phyloP scores from a whole-genome alignment of 2,888 invertebrate genomes.

The Uloborus plumipes region DNA sequence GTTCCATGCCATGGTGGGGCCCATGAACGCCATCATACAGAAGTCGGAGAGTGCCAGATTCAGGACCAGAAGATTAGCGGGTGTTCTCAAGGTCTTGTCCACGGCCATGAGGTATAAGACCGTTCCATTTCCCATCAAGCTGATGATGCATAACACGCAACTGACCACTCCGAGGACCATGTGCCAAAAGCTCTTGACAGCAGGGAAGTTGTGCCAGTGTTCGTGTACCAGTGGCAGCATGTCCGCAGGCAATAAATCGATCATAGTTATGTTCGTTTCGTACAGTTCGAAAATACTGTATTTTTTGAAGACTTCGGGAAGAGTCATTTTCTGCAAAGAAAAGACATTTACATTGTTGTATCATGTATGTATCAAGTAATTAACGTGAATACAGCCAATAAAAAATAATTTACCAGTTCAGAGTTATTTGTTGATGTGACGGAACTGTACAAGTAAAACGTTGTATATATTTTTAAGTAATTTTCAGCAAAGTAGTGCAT shows the following conservation, averaged over 20 bases:
- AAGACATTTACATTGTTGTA: neutral
- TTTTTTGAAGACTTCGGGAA: conserved; percentile 4
- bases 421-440: too few species aligned
- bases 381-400: too few species aligned
- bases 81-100: conserved; percentile 73
- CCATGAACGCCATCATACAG: conserved; percentile 87
- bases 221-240: conserved; percentile 83
- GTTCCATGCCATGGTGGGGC: conserved; percentile 85
- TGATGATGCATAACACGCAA: conserved; percentile 75
- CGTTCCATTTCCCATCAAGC: conserved; percentile 80
- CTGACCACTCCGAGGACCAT: conserved; percentile 81
- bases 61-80: conserved; percentile 83
- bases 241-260: conserved; percentile 82
- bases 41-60: conserved; percentile 93
- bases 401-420: too few species aligned
- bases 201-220: conserved; percentile 89
- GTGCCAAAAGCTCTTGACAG: conserved; percentile 90
- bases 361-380: too few species aligned
- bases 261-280: conserved; percentile 60
- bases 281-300: conserved; percentile 23
- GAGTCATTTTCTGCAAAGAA: conserved; percentile 22
- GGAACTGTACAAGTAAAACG: too few species aligned
- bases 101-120: conserved; percentile 81
- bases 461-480: too few species aligned
- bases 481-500: too few species aligned